A percentile compares a stretch with the other conserved stretches of the same genome.
phyloP scores from a whole-genome alignment of 2,888 invertebrate species.

The Lasioglossum malachurum region DNA sequence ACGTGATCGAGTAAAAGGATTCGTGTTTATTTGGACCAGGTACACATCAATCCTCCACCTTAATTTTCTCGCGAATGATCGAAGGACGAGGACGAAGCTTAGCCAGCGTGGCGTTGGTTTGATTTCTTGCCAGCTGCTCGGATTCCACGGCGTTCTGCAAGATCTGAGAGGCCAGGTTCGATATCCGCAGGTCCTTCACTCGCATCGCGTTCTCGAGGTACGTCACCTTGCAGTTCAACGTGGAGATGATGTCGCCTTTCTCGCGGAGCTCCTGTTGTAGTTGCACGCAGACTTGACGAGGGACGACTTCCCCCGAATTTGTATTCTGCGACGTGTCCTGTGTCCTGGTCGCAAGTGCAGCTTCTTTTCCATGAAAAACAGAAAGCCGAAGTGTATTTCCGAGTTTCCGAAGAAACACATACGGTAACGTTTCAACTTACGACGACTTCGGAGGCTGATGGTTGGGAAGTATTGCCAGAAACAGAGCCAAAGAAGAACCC shows the following conservation, averaged over 20 bases:
- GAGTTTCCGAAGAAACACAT: neutral
- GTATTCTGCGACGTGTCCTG: constrained; percentile 75
- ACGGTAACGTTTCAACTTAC: constrained; percentile 22
- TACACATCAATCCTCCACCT: constrained; percentile 3
- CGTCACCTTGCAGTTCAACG: constrained; percentile 87
- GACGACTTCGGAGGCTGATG: neutral
- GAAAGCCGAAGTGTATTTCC: neutral
- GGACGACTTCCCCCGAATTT: constrained; percentile 83
- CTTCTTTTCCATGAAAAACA: constrained; percentile 2
- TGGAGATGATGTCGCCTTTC: constrained; percentile 86
- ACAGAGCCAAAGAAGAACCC: constrained; percentile 34
- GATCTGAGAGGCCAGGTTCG: constrained; percentile 65
- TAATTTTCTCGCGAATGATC: constrained; percentile 17
- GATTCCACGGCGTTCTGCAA: constrained; percentile 60
- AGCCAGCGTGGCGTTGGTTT: neutral
- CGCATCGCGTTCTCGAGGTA: constrained; percentile 87
- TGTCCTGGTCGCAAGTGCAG: neutral
- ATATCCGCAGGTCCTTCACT: constrained; percentile 87
- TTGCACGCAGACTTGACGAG: constrained; percentile 61
- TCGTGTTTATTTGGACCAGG: constrained; percentile 24
- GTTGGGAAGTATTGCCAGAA: constrained; percentile 45
- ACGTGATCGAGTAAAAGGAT: neutral
- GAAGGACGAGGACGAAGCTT: constrained; percentile 37
- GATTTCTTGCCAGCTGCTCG: constrained; percentile 32
- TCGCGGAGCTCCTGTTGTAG: constrained; percentile 86